Evolutionary conservation across 1,140 invertebrate genomes (phyloP).

Genomic region (Zaprionus inermis): DNA sequence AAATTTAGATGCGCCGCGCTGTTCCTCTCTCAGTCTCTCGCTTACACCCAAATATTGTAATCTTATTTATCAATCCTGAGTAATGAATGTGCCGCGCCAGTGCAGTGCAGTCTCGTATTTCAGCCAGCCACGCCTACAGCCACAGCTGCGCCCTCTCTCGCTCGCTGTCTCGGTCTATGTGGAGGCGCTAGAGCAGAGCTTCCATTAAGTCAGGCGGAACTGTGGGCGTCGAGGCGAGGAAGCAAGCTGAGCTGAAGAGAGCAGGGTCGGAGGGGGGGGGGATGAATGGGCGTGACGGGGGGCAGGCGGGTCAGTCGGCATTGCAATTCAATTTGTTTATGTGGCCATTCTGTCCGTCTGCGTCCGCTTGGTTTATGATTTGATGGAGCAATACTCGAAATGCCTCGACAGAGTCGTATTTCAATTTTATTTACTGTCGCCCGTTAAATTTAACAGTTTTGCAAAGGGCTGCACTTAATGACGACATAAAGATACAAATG

Average conservation of each 20-base stretch:
- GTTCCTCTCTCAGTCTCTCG: not conserved
- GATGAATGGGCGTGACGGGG: too few species aligned
- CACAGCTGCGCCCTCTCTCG: not conserved
- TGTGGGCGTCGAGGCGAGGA: not conserved
- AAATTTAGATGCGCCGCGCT: constrained; percentile 3
- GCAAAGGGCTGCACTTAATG: constrained; percentile 35
- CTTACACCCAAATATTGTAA: constrained; percentile 10
- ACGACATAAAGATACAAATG: constrained; percentile 30
- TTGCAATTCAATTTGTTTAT: constrained; percentile 79
- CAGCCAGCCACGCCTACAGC: constrained; percentile 44
- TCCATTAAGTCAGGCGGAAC: constrained; percentile 29
- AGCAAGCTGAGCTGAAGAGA: not conserved
- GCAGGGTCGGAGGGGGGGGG: not conserved
- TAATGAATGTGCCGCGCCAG: constrained; percentile 38
- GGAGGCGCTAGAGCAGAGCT: not conserved
- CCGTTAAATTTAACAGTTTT: constrained; percentile 39
- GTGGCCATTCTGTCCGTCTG: constrained; percentile 15
- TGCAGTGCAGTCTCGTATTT: constrained; percentile 52
- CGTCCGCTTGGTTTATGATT: constrained; percentile 50
- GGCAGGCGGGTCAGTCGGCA: constrained; percentile 2
- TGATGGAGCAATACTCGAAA: constrained; percentile 51
- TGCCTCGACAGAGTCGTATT: constrained; percentile 28
- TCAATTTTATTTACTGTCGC: constrained; percentile 57
- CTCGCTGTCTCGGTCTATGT: not conserved
- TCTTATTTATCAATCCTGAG: constrained; percentile 34